These are phyloP conservation scores for Barnardius zonarius DNA, from an alignment of 2,113 vertebrate species.

Conservation along the genomic window DNA sequence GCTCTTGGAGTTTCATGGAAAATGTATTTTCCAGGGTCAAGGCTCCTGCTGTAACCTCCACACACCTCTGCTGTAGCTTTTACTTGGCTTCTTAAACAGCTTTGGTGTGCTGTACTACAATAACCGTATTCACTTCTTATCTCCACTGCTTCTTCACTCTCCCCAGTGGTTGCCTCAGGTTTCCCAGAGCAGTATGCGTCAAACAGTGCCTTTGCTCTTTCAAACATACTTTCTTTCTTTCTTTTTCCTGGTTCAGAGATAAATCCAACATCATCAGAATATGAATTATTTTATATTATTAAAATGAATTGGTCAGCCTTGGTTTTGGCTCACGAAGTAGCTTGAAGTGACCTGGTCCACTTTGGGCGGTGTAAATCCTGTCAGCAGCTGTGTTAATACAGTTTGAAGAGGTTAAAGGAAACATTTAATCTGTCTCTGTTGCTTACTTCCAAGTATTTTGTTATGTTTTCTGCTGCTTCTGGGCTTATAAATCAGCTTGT, in stretches of 20 bases:
- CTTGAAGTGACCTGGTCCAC: not conserved
- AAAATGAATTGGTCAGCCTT: not conserved
- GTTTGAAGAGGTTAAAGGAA: not conserved
- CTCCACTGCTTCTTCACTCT: conserved; percentile 70
- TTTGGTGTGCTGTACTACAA: conserved; percentile 39
- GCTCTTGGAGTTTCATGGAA: conserved; percentile 18
- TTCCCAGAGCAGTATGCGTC: not conserved
- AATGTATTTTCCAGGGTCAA: conserved; percentile 35
- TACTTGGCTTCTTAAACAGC: conserved; percentile 15
- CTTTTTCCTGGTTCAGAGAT: not conserved
- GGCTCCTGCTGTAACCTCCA: conserved; percentile 2
- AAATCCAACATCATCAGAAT: not conserved
- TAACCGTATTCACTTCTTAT: conserved; percentile 12
- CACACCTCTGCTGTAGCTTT: not conserved
- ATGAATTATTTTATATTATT: not conserved
- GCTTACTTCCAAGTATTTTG: not conserved
- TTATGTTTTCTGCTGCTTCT: not conserved
- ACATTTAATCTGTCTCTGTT: not conserved
- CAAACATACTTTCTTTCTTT: not conserved
- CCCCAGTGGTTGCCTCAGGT: conserved; percentile 20
- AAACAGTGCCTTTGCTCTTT: not conserved
- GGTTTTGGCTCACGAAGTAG: not conserved
- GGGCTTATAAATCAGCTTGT: not conserved
- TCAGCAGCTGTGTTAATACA: not conserved
- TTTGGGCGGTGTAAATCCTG: not conserved